A percentile compares a stretch with the other conserved stretches of the same genome.
Conservation (phyloP, 1,140 invertebrate species). For the Oryzaephilus surinamensis region DNA sequence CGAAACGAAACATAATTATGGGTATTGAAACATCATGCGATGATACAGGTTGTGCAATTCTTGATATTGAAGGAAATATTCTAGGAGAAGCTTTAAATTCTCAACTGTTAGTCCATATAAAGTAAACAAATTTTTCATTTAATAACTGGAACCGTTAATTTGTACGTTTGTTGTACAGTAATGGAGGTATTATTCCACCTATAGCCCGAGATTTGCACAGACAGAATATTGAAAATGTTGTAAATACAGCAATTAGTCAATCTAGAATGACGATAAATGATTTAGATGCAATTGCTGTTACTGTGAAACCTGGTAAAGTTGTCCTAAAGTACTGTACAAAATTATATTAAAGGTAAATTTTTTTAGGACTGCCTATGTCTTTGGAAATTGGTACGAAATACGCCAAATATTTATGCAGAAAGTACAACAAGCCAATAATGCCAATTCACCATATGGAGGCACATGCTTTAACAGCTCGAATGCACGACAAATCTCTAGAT, state of each 20-base stretch:
- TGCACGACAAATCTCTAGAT: conserved; percentile 50
- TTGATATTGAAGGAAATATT: conserved; percentile 59
- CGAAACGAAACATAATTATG: too few relatives aligned
- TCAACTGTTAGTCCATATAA: conserved; percentile 63
- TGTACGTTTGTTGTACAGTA: conserved; percentile 42
- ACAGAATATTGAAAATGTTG: conserved; percentile 65
- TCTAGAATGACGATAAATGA: conserved; percentile 59
- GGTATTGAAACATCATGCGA: conserved; percentile 99
- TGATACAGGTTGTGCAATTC: conserved; percentile 87
- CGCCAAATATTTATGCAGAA: conserved; percentile 65
- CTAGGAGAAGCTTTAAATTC: conserved; percentile 70
- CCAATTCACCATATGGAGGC: conserved; percentile 99
- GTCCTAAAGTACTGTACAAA: conserved; percentile 7
- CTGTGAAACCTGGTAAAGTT: conserved; percentile 80
- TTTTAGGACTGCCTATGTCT: conserved; percentile 58
- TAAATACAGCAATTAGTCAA: conserved; percentile 53
- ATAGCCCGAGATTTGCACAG: conserved; percentile 73
- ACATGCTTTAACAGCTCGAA: conserved; percentile 82
- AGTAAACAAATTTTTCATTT: conserved; percentile 37
- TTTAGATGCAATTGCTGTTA: conserved; percentile 84
- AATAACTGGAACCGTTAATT: background rate
- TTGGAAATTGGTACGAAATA: conserved; percentile 73
- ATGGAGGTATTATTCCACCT: conserved; percentile 86
- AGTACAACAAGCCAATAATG: conserved; percentile 73
- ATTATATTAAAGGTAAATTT: conserved; percentile 8